Evolutionary conservation across 1,140 invertebrate genomes (phyloP), one percentile per base, ranked within the genome.

Genomic region (Dermatophagoides farinae): DNA sequence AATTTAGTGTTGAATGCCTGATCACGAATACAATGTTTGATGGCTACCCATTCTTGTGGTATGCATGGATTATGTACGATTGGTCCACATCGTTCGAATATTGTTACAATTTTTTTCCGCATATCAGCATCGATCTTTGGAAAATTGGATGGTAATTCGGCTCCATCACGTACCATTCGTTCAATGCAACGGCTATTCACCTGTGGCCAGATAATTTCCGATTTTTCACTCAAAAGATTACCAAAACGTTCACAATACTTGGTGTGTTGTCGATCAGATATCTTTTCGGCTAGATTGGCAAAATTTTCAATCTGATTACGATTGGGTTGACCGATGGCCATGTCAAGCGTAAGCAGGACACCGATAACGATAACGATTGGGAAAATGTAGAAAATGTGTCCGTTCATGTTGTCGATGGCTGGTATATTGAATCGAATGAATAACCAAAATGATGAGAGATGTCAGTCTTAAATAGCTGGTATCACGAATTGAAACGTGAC

Each of bases 221-320:
- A 1, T 11, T 44, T 2, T 20, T 39, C 14, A 14, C 4, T 23
- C 2, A 38, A 16, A 12, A 25, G 39, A 25, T 5, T 14, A 16
- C 53, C 53, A 44, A 55, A 55, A 41, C 53, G 53, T 44, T 55
- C 53, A 44, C 53, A 55, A 14, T 55, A 55, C 53, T 55, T 55
- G 10, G 14, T 14, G 10, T 44, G 53, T 14, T 55, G 53, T 6
- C 53, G 6, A 14, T 55, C 53, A 2, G 53, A 55, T 23, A 55
- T 38, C 25, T 55, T 55, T 25, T 55, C 53, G 14, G 53, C 53
- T 31, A 55, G 14, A 14, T 55, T 55, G 1, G 53, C 53, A 25
- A 55, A 25, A 31, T 55, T 55, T 25, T 55, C 25, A 5, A 55
- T 1, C 25, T 55, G 53, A 14, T 52, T 52, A 14, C 16, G 12